Evolutionary conservation across 2,888 invertebrate genomes (phyloP).

Genomic region (Strigamia transsilvanica): DNA sequence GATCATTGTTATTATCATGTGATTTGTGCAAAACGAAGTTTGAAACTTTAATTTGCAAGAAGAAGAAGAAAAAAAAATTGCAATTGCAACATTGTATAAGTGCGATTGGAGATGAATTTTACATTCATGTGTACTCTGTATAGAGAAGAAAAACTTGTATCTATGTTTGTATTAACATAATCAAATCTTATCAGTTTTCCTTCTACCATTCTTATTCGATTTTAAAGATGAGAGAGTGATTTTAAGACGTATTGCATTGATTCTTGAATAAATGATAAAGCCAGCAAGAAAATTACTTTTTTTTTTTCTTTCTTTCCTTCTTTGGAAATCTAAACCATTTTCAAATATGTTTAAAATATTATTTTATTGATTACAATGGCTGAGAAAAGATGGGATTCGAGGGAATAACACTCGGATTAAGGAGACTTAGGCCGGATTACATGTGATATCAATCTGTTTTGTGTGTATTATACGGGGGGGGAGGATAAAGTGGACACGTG

Average conservation of each 20-base stretch:
- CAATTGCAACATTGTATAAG: not conserved
- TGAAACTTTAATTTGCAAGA: no score
- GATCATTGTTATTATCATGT: no score
- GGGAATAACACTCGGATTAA: conserved; percentile 11
- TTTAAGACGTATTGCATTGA: conserved; percentile 37
- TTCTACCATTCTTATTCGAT: conserved; percentile 20
- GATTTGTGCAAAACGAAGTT: no score
- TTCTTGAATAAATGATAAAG: conserved; percentile 20
- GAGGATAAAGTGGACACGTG: not conserved
- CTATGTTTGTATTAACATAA: conserved; percentile 3
- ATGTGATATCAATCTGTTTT: not conserved
- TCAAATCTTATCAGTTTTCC: conserved; percentile 42
- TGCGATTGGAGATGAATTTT: not conserved
- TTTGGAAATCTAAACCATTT: not conserved
- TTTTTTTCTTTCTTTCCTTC: not conserved
- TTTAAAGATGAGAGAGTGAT: conserved; percentile 4
- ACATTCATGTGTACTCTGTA: not conserved
- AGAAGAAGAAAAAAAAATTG: no score
- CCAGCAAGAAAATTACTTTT: conserved; percentile 10
- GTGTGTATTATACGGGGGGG: not conserved
- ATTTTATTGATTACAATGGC: conserved; percentile 9
- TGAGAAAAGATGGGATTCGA: not conserved
- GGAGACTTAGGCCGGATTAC: not conserved
- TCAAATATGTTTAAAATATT: not conserved
- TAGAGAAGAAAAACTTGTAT: not conserved